Base-by-base conservation (phyloP, 1,140 invertebrate genomes). In the Gryon sp. region DNA sequence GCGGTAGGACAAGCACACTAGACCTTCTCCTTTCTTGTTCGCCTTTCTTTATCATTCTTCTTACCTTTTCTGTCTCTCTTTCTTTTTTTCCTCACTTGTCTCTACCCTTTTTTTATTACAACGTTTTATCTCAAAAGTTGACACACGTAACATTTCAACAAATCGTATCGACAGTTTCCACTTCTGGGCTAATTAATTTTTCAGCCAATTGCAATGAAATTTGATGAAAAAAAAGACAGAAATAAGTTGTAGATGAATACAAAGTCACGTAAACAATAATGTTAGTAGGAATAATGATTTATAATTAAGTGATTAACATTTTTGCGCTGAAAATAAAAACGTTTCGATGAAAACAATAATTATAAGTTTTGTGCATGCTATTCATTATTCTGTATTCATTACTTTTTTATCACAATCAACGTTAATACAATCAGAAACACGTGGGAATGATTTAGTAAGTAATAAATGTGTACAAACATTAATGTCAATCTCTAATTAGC, bases 1-100 rank as follows among this genome's bases (percentile, higher is more conserved):
- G 85, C 32, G 85, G 84, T 86, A 87, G 86, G 85, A 81, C 84
- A 86, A 80, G 85, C 80, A 83, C 78, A 68, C 74, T 69, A 69
- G 52, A 78, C 70, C 78, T 77, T 81, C 59, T 66, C 69, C 82
- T 76, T 81, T 76, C 30, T 40, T n/a, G 11, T 14, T 16, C 9
- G 3, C 9, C 1, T 38, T 38, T 14, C 15, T 38, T 12, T 12
- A 12, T 4, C 14, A 16, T 40, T 40, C 2, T 40, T 18, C 18
- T 40, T 16, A 34, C 1, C 11, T 72, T 7, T 24, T 4, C 3
- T 24, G 22, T 7, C 22, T 24, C 7, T 24, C 22, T 4, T 4
- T 24, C 22, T 4, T 24, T 24, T 7, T 4, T 24, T 24, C 22
- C 22, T n/a, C n/a, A n/a, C n/a, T n/a, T n/a, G n/a, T n/a, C n/a